Base-by-base conservation (phyloP, 2,113 vertebrate genomes). In the Numida meleagris region DNA sequence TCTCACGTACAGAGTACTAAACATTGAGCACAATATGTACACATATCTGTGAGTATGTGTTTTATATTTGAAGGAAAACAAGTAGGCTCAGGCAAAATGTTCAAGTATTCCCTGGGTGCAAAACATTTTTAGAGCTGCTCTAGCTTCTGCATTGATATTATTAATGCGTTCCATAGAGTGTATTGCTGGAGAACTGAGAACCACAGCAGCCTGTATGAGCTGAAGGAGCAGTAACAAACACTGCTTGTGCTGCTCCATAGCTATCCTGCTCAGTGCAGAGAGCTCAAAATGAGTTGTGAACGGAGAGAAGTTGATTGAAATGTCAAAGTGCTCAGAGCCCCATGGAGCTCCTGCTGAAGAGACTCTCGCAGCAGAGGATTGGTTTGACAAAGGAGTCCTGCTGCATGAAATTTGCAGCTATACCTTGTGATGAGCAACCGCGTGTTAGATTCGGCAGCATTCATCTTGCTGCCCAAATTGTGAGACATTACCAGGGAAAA, bases 301-400 rank as follows among this genome's bases (percentile, higher is more conserved):
- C 66, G 4, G 51, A 72, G 71, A 73, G 73, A 85, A 73, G 67
- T 31, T 58, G 95, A 96, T 73, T 86, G 93, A 96, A 95, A 94
- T 94, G 94, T 95, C 94, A 94, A 33, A 96, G 82, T 46, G 90
- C 88, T 94, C 48, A 4, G 94, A 90, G 45, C 65, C 89, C 95
- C 0, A 14, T 17, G 45, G 89, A 94, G 93, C 71, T 94, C 48
- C 48, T 1, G 38, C 55, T 78, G 88, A 89, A 91, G 82, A 85
- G 74, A 23, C 27, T 89, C 66, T 12, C 81, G 65, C 67, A 92
- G 86, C 45, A 92, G 61, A 86, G 27, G 63, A 6, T 85, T 82
- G 89, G 82, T 93, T 86, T 89, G 87, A 87, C 63, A 86, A 83
- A 93, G 71, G 67, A 88, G 65, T 50, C 94, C 75, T 83, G 88